phyloP scores from a whole-genome alignment of 2,113 vertebrate species.

The Ranitomeya imitator region DNA sequence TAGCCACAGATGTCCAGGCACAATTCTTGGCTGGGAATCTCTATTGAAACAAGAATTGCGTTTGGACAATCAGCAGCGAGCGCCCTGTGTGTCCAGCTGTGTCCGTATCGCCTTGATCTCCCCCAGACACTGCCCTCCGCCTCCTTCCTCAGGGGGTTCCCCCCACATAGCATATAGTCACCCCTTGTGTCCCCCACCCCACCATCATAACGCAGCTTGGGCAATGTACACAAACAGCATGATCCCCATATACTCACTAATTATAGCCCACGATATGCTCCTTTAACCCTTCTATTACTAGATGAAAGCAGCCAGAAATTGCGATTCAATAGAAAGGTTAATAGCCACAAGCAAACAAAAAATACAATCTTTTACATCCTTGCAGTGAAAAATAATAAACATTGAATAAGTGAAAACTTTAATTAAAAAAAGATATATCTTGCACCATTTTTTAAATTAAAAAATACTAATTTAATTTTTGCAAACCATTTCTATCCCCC shows the following conservation, averaged over 20 bases:
- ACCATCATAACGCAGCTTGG: slow-evolving; percentile 21
- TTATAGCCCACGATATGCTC: slow-evolving; percentile 24
- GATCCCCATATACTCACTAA: slow-evolving; percentile 23
- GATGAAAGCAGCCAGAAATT: not conserved
- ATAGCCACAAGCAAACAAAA: not conserved
- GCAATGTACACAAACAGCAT: slow-evolving; percentile 44
- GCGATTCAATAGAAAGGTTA: slow-evolving; percentile 5
- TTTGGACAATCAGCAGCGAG: slow-evolving; percentile 99
- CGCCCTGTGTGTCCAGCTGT: slow-evolving; percentile 70
- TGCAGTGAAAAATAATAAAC: not conserved
- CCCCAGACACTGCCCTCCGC: slow-evolving; percentile 35
- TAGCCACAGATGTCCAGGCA: slow-evolving; percentile 99
- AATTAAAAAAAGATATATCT: not conserved
- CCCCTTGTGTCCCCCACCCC: slow-evolving; percentile 48
- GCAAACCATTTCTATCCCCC: not conserved
- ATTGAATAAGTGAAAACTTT: not conserved
- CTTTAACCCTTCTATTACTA: slow-evolving; percentile 25
- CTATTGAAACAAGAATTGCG: slow-evolving; percentile 99
- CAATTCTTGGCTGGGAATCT: slow-evolving; percentile 96
- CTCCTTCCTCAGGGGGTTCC: slow-evolving; percentile 9
- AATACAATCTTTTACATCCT: not conserved
- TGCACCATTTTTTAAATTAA: not conserved
- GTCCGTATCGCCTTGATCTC: slow-evolving; percentile 50
- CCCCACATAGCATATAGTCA: slow-evolving; percentile 45
- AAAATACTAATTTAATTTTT: not conserved